Conservation (phyloP, 2,113 vertebrate species). For the Xenus cinereus region DNA sequence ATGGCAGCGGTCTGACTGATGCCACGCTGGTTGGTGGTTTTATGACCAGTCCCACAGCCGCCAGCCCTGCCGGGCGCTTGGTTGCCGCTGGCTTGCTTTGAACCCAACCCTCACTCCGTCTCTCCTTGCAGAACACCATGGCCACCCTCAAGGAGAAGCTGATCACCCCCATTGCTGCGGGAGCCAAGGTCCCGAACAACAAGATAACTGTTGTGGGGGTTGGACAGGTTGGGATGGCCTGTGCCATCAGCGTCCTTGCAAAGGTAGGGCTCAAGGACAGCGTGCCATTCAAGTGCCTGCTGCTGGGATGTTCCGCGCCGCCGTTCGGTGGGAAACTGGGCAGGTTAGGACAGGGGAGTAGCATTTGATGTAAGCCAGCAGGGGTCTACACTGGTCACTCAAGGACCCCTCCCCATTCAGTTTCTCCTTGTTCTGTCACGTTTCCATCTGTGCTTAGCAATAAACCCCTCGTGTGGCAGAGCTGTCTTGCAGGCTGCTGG, state of each 20-base stretch:
- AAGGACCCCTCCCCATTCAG: not conserved
- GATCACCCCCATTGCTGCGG: conserved; percentile 74
- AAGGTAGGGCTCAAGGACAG: conserved; percentile 67
- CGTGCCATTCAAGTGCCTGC: fast-evolving
- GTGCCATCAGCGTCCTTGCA: conserved; percentile 89
- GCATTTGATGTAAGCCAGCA: not conserved
- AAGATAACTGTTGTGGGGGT: conserved; percentile 95
- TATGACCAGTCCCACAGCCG: fast-evolving
- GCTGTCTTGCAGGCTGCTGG: not conserved
- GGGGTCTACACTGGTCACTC: not conserved
- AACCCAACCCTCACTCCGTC: fast-evolving
- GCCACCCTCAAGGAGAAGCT: conserved; percentile 89
- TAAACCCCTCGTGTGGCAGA: not conserved
- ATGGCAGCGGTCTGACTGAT: not conserved
- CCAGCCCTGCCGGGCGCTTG: not conserved
- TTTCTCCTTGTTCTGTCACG: not conserved
- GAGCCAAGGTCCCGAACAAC: conserved; percentile 75
- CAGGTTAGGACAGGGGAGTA: not conserved
- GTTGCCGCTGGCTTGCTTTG: not conserved
- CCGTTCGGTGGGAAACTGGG: not conserved
- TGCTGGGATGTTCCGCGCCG: not conserved
- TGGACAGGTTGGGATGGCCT: conserved; percentile 95
- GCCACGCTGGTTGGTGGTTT: fast-evolving
- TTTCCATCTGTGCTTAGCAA: not conserved
- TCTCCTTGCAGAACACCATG: conserved; percentile 75